Evolutionary conservation across 2,888 invertebrate species (phyloP), one percentile per base, ranked within the genome.

Genomic region (Eudasyphora cyanicolor): DNA sequence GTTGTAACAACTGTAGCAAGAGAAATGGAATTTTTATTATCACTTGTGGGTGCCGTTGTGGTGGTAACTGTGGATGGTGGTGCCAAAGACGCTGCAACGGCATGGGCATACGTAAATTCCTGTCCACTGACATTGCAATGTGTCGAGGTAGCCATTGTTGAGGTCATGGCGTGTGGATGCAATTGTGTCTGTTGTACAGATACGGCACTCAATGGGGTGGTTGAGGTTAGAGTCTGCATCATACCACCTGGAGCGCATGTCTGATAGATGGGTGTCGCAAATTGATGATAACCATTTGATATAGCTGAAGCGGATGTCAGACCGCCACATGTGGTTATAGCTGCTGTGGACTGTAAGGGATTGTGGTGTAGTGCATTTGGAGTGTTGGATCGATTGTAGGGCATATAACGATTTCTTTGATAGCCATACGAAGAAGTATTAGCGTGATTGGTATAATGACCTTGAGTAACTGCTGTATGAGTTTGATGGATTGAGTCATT

Each of bases 371-470:
- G 32, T 19, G 84, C 81, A 27, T 67, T 79, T 42, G 86, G 54
- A 35, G 77, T 79, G 49, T 77, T 85, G 32, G 70, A 86, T 5
- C 89, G 90, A 83, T 88, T 91, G 74, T 92, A 92, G 8, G 91
- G 91, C 88, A 89, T 89, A 67, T 91, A 92, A n/a, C 92, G 91
- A 81, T 90, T 91, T 45, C 91, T 88, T 82, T 88, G 88, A 57
- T 87, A 90, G 78, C 88, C 71, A 27, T 78, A 74, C 17, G 73
- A 70, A 62, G 80, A 27, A 1, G 24, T 12, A 49, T 70, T 77
- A 0, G 42, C 7, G 10, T 84, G 75, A 60, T 78, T 78, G 0
- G 62, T 29, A 51, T 78, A 84, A 75, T 76, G 81, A 32, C 57
- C 38, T 57, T 78, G 84, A 6, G 77, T 24, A 62, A 27, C 76